Conservation (phyloP, 2,888 invertebrate species). For the Calliphora vomitoria region DNA sequence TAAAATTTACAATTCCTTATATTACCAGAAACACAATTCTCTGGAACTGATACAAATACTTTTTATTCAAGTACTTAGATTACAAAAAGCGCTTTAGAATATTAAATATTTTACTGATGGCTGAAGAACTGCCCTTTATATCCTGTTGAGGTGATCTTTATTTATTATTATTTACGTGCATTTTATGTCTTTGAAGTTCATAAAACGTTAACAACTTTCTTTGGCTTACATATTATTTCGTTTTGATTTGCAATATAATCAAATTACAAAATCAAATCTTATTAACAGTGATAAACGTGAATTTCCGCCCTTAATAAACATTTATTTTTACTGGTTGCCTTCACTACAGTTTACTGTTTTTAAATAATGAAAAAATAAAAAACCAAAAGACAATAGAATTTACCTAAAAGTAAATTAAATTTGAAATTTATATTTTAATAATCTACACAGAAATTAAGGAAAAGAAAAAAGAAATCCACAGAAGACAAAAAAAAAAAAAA, state of each 20-base stretch:
- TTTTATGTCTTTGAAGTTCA: background rate
- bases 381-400: background rate
- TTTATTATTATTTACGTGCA: background rate
- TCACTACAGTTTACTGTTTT: background rate
- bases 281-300: slow-evolving; percentile 11
- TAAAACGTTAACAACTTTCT: background rate
- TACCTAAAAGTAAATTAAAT: slow-evolving; percentile 11
- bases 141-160: background rate
- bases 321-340: background rate
- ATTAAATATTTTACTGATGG: background rate
- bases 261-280: slow-evolving; percentile 9
- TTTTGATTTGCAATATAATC: background rate
- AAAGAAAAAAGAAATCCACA: slow-evolving; percentile 1
- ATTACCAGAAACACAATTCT: no score
- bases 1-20: no score
- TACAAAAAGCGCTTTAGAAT: no score
- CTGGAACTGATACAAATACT: no score
- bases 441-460: no score
- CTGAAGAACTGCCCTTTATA: no score
- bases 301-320: background rate
- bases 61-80: no score
- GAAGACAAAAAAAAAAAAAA: no score
- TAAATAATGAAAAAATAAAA: background rate
- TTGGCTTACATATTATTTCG: background rate
- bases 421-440: background rate